Base-by-base conservation (phyloP, 2,113 vertebrate species). In the Peromyscus leucopus region DNA sequence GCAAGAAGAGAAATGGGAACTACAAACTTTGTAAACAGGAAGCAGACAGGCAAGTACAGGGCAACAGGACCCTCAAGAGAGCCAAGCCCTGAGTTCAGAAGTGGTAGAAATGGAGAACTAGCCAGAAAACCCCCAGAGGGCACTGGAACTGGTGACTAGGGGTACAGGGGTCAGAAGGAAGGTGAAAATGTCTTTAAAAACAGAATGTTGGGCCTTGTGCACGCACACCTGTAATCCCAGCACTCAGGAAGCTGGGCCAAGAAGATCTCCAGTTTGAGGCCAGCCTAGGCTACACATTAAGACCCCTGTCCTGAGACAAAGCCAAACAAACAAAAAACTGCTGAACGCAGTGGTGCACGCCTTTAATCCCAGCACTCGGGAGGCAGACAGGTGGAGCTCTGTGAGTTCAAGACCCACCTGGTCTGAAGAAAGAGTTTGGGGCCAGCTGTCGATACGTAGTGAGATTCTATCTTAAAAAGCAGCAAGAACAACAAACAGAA, bases 291-390 rank as follows among this genome's bases (percentile, higher is more conserved):
- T 7, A 36, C 2, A 6, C 11, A 65, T 33, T 33, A 33, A 33
- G 39, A 67, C 39, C 61, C 61, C 39, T 85, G 7, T 85, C 26
- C 8, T 65, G 42, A 84, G 61, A 42, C 57, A 84, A 80, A 82
- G 36, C 16, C 51, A 82, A 76, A 76, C 24, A 75, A n/a, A 24
- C 76, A 79, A 79, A 48, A 42, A 63, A 39, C 22, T 63, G 76
- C n/a, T 28, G n/a, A 17, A 24, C 17, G 7, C 19, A 39, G 59
- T 42, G 16, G 26, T 4, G 0, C 28, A 5, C 1, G 16, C 39
- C 61, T 31, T 65, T 65, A 65, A 67, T 86, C 39, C 42, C 61
- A 48, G 26, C 16, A 31, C 15, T 46, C 2, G 2, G 13, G 61
- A 86, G 83, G 39, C 42, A 86, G 28, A 21, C 8, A 31, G 61